Base-by-base conservation (phyloP, 2,888 invertebrate genomes). In the Embidobia sp. region DNA sequence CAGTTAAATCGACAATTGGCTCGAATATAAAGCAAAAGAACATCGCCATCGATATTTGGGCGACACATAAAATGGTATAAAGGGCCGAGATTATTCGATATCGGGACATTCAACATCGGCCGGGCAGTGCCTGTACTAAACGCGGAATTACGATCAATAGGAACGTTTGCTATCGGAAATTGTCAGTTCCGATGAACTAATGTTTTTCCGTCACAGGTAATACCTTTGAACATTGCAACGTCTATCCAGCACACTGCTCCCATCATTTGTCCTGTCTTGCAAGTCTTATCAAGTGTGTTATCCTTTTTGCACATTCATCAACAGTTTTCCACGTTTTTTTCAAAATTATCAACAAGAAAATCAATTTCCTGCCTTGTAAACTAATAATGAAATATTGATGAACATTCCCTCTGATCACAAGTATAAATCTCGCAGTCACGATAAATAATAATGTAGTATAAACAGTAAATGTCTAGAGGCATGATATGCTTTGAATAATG, bases 151-250 rank as follows among this genome's bases (percentile, higher is more conserved):
- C 83, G 85, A 86, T 87, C 85, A 84, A 83, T 85, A 81, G 82
- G 79, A 78, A 84, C 83, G 83, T 86, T 87, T 85, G 84, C 84
- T 79, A 85, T 84, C 85, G 88, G 88, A 88, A 87, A 89, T 88
- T 87, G 85, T 84, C 80, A 85, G 82, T 84, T 88, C 88, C 87
- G 84, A 77, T 64, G 69, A 79, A 80, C 85, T 88, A 87, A 88
- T 87, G 85, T 85, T 80, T 81, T 86, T 86, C 86, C 86, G 85
- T 66, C 72, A 78, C 82, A 84, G 84, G 84, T 88, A 84, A 83
- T 81, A 80, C 80, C 74, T 55, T 61, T 69, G 59, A 74, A 78
- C 66, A 70, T 48, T 72, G 72, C 63, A 63, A 67, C 72, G 70
- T 75, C 63, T 44, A 70, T 53, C 66, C 63, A 18, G 3, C 37